Evolutionary conservation across 64 coral and sea anemone species (phyloP).

Genomic region (Actinia equina): DNA sequence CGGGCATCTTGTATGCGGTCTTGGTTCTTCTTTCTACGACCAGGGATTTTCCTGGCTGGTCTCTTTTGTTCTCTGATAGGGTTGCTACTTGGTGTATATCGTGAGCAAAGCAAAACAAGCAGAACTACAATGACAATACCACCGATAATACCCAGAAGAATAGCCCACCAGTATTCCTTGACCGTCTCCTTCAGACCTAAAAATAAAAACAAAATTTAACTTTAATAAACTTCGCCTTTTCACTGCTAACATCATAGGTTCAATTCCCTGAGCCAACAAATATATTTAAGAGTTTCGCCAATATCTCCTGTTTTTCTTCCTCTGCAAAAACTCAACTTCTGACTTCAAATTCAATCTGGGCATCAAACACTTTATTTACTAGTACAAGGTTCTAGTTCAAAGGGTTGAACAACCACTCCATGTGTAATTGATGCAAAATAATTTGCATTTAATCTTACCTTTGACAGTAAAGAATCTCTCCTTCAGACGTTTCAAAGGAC

Average conservation of each 20-base stretch:
- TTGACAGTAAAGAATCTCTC: constrained; percentile 42
- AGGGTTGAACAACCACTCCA: too few relatives aligned
- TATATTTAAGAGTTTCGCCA: too few relatives aligned
- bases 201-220: neutral
- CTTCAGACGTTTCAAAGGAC: constrained; percentile 45
- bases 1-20: neutral
- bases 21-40: constrained; percentile 40
- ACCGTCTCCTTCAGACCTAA: constrained; percentile 53
- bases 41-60: constrained; percentile 50
- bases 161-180: constrained; percentile 57
- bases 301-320: too few relatives aligned
- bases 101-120: constrained; percentile 35
- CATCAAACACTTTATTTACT: too few relatives aligned
- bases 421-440: neutral
- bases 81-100: constrained; percentile 61
- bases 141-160: constrained; percentile 34
- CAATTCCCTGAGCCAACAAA: too few relatives aligned
- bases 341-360: too few relatives aligned
- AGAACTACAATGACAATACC: constrained; percentile 33
- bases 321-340: neutral
- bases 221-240: neutral
- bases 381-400: too few relatives aligned
- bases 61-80: constrained; percentile 44
- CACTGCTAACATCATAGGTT: too few relatives aligned
- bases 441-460: constrained; percentile 16